Evolutionary conservation across 2,888 invertebrate species (phyloP), one percentile per base, ranked within the genome.

Genomic region (Coronaproctus castanopsis): DNA sequence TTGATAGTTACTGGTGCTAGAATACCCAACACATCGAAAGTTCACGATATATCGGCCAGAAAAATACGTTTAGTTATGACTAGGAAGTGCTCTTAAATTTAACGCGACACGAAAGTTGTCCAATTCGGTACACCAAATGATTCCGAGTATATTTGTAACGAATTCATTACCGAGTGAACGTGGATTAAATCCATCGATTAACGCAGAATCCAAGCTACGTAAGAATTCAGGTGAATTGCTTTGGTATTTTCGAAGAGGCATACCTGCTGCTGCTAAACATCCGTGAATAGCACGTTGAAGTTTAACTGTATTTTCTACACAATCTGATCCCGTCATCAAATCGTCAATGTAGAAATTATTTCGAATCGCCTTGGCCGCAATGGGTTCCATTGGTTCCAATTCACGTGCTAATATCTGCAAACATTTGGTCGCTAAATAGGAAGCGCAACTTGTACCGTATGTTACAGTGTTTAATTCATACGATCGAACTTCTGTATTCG

Each of bases 261-360:
- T 64, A 3, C 63, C 59, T 2, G 59, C 65, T 10, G 19, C 10
- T 1, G 19, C 18, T 1, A 58, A n/a, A 1, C 21, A n/a, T 3
- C 21, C 18, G 18, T 54, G 58, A 5, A 58, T 58, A 10, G n/a
- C 1, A 21, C 21, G 21, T 14, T n/a, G 52, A 19, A 49, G 53
- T 5, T 2, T 1, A 8, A 62, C 49, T 1, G 65, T 65, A 52
- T 66, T 50, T 1, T 61, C 59, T 1, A 64, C n/a, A n/a, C 62
- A 59, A 8, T 56, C 21, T 1, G 62, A 62, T 5, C 67, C 67
- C 21, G 63, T 58, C 10, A 68, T 57, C 1, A 66, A 57, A 61
- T 70, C 68, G 55, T 70, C 68, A n/a, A 70, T 65, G 24, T 70
- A 70, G 36, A 68, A 65, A 57, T 68, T 66, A 1, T 62, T n/a